These are phyloP conservation scores for Megathymus violae DNA, from an alignment of 1,140 invertebrate species.

Conservation along the genomic window DNA sequence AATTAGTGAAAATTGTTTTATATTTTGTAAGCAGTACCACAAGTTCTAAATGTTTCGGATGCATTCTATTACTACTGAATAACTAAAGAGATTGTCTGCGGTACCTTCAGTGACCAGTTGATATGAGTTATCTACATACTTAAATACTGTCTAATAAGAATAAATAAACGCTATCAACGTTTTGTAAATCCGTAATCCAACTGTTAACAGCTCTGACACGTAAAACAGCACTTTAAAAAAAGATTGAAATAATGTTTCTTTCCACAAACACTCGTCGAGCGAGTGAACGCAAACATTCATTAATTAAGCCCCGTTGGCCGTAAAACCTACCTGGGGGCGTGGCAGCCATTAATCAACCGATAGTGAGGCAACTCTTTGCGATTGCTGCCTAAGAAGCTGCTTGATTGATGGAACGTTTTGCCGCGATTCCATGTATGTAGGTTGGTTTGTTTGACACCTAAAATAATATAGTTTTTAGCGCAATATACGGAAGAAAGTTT, in stretches of 20 bases:
- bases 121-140: no score
- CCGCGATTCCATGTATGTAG: slow-evolving; percentile 19
- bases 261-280: slow-evolving; percentile 23
- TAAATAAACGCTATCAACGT: no score
- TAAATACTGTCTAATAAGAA: no score
- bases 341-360: slow-evolving; percentile 36
- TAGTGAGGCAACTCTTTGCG: slow-evolving; percentile 37
- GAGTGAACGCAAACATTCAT: slow-evolving; percentile 30
- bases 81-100: no score
- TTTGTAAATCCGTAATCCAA: no score
- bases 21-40: no score
- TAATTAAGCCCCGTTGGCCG: slow-evolving; percentile 36
- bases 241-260: slow-evolving; percentile 20
- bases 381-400: slow-evolving; percentile 35
- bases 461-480: neutral
- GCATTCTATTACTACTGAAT: no score
- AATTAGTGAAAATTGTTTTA: no score
- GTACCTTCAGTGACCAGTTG: no score
- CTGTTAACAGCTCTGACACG: neutral
- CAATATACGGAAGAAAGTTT: neutral
- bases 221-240: neutral
- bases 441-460: slow-evolving; percentile 1
- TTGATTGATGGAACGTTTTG: slow-evolving; percentile 36
- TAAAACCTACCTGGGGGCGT: slow-evolving; percentile 36
- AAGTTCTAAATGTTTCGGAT: no score